These are phyloP conservation scores for Pavo muticus DNA, from an alignment of 2,113 vertebrate species.

Conservation along the genomic window DNA sequence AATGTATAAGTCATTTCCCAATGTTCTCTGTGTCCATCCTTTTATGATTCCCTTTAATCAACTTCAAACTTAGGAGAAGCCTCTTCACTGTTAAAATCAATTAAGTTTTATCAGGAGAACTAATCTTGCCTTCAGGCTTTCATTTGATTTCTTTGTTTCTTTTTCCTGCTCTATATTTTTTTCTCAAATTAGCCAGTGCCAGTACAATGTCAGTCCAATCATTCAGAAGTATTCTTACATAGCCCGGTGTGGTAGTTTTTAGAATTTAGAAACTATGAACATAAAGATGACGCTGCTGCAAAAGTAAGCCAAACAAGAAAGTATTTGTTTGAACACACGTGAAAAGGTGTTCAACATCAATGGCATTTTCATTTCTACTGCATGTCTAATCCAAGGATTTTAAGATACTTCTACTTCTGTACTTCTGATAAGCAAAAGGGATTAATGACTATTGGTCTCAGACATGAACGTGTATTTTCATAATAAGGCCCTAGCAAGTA, in stretches of 20 bases:
- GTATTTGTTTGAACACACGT: too few relatives aligned
- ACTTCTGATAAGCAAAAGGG: neutral
- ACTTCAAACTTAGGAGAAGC: neutral
- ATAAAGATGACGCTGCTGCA: neutral
- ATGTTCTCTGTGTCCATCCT: accelerated
- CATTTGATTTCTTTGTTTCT: neutral
- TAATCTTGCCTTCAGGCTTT: neutral
- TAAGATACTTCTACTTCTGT: neutral
- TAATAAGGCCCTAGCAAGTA: neutral
- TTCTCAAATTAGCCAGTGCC: neutral
- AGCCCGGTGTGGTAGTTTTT: neutral
- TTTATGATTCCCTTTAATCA: neutral
- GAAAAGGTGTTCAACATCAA: neutral
- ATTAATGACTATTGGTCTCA: neutral
- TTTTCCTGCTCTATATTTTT: neutral
- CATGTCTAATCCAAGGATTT: neutral
- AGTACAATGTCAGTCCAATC: neutral
- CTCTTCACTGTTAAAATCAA: neutral
- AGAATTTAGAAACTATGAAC: neutral
- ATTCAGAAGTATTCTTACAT: neutral
- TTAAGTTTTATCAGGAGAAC: neutral
- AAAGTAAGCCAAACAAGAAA: neutral
- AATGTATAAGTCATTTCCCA: neutral
- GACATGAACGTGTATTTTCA: neutral
- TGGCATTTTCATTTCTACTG: neutral